These are phyloP conservation scores for Nomada hirtipes DNA, from an alignment of 2,888 invertebrate genomes.

Conservation along the genomic window DNA sequence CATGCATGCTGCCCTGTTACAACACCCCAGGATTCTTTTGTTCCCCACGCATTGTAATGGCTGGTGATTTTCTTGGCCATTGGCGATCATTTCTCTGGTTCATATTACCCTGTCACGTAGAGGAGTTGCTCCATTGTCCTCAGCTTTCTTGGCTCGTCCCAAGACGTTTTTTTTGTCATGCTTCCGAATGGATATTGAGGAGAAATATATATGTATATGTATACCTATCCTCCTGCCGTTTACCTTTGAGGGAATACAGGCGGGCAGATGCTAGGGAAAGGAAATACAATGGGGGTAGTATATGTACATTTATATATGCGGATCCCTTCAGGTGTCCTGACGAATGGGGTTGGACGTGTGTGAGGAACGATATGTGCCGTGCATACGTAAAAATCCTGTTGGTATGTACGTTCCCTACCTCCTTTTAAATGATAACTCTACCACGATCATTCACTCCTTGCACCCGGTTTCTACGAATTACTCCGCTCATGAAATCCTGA, in stretches of 20 bases:
- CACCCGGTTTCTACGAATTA: conserved; percentile 81
- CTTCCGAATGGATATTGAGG: background rate
- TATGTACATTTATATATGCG: too few species aligned
- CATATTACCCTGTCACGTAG: conserved; percentile 83
- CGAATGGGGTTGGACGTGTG: background rate
- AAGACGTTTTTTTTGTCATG: conserved; percentile 68
- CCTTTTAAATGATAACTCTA: conserved; percentile 79
- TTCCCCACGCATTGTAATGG: conserved; percentile 75
- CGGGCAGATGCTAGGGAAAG: too few species aligned
- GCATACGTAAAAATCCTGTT: background rate
- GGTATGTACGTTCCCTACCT: conserved; percentile 21
- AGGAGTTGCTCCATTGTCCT: conserved; percentile 84
- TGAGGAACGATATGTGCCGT: background rate
- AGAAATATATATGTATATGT: background rate
- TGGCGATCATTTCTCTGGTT: conserved; percentile 75
- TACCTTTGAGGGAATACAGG: too few species aligned
- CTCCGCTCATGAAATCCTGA: conserved; percentile 80
- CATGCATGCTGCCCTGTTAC: conserved; percentile 80
- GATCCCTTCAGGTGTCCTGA: background rate
- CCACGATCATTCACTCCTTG: conserved; percentile 82
- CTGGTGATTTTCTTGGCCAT: conserved; percentile 48
- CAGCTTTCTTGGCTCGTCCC: conserved; percentile 80
- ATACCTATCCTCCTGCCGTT: background rate
- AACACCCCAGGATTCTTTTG: conserved; percentile 82
- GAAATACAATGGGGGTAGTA: too few species aligned